Evolutionary conservation across 2,113 vertebrate genomes (phyloP).

Genomic region (Semnopithecus entellus): DNA sequence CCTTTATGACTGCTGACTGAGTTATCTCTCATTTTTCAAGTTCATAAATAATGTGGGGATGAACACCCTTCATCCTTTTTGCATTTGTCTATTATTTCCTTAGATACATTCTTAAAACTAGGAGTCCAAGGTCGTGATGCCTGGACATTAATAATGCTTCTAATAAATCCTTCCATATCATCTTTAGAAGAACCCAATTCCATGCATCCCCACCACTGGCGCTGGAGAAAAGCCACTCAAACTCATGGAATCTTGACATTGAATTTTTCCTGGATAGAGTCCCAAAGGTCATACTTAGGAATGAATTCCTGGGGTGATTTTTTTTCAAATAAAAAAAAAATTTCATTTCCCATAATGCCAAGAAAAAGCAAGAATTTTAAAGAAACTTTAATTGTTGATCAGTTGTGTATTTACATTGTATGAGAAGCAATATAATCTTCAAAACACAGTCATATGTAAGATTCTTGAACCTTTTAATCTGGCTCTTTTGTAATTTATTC

Average conservation of each 20-base stretch:
- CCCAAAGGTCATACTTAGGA: neutral
- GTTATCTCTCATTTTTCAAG: neutral
- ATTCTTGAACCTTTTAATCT: neutral
- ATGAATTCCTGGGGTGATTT: neutral
- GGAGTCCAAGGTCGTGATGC: neutral
- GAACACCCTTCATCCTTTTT: neutral
- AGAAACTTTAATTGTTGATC: neutral
- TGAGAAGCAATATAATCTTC: neutral
- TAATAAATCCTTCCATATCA: neutral
- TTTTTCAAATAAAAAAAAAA: neutral
- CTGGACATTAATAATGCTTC: neutral
- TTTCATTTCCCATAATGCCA: neutral
- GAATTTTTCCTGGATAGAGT: neutral
- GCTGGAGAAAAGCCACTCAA: neutral
- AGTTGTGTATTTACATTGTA: neutral
- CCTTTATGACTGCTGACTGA: too few relatives aligned
- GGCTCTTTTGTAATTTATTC: neutral
- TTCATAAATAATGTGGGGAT: neutral
- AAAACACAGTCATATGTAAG: rapidly evolving
- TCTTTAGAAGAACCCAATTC: neutral
- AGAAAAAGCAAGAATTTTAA: neutral
- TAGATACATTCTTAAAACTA: neutral
- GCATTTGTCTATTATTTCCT: neutral
- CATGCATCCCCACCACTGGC: neutral
- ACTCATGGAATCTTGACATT: neutral